Conservation (phyloP, 2,888 invertebrate species). For the Stenotaenia linearis region DNA sequence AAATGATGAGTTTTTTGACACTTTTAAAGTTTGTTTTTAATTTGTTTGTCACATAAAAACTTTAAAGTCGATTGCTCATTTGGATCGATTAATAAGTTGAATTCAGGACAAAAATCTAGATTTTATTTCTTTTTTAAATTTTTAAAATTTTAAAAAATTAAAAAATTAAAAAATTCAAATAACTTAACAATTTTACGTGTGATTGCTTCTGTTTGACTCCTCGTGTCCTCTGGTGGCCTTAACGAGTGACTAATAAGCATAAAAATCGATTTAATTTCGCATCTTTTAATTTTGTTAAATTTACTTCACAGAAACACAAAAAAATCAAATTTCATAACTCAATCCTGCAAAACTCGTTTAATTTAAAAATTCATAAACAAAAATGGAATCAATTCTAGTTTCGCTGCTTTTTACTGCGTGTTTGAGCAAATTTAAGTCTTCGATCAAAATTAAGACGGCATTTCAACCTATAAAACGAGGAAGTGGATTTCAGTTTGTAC, state of each 20-base stretch:
- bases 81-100: neutral
- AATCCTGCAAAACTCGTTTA: no score
- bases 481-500: neutral
- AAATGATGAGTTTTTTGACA: neutral
- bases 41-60: neutral
- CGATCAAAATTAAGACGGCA: neutral
- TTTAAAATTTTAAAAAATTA: neutral
- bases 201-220: neutral
- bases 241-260: neutral
- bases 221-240: neutral
- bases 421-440: neutral
- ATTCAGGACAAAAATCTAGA: neutral
- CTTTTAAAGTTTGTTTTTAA: neutral
- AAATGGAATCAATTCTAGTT: neutral
- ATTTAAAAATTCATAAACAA: no score
- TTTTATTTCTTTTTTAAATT: neutral
- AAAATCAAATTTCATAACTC: no score
- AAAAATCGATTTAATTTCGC: neutral
- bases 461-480: neutral
- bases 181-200: no score
- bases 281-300: neutral
- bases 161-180: neutral
- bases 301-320: no score
- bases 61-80: neutral
- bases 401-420: no score